Conservation (phyloP, 2,888 invertebrate genomes). For the Hirudinaria manillensis region DNA sequence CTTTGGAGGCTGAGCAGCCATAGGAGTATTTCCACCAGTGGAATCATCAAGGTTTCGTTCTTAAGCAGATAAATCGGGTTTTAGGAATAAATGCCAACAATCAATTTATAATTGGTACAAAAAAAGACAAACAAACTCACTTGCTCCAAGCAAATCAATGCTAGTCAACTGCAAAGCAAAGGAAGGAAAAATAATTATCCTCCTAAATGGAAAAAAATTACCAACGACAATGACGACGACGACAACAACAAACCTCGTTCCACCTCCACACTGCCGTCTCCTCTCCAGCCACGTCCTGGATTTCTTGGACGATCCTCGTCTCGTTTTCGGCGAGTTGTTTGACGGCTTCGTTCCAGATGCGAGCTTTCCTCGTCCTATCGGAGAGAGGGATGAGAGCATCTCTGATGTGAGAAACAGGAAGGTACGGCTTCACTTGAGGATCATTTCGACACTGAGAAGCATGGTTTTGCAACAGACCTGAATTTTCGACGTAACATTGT, state of each 20-base stretch:
- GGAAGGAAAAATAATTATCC: too few relatives aligned
- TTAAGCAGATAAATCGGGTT: too few relatives aligned
- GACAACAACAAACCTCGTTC: background rate
- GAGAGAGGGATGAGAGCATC: constrained; percentile 22
- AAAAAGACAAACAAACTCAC: background rate
- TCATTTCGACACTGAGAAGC: constrained; percentile 6
- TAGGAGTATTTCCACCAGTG: too few relatives aligned
- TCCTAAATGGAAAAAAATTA: background rate
- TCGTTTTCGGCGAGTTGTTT: constrained; percentile 60
- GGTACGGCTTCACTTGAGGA: constrained; percentile 7
- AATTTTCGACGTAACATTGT: background rate
- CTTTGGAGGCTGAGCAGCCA: too few relatives aligned
- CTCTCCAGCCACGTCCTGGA: constrained; percentile 80
- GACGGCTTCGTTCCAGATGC: constrained; percentile 62
- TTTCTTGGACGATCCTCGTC: constrained; percentile 69
- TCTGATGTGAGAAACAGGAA: constrained; percentile 12
- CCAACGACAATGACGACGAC: background rate
- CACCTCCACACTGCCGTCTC: constrained; percentile 55
- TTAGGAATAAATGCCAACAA: too few relatives aligned
- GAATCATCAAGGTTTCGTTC: too few relatives aligned
- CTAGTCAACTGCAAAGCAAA: background rate
- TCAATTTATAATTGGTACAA: too few relatives aligned
- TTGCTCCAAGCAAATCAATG: background rate
- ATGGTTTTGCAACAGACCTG: constrained; percentile 13
- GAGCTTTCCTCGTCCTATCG: background rate